Base-by-base conservation (phyloP, 2,888 invertebrate genomes). In the Steinernema carpocapsae region DNA sequence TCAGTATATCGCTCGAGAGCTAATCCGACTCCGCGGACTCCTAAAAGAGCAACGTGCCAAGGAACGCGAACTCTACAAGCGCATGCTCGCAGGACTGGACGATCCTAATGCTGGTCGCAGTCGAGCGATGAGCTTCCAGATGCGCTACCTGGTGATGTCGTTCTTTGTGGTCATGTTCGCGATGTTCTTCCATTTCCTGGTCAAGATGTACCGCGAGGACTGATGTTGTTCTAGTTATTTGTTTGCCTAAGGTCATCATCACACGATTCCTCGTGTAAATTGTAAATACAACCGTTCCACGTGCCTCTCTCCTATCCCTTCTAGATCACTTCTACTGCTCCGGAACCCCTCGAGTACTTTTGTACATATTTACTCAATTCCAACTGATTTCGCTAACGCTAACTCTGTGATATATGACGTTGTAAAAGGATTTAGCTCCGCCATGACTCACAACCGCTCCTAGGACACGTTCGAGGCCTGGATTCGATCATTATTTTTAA, bases 41-140 rank as follows among this genome's bases (percentile, higher is more conserved):
- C 71, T 74, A 17, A 70, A 72, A 29, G 73, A 76, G 4, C 76
- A 72, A n/a, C 74, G 75, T n/a, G 70, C 73, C 10, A 64, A 74
- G 24, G 77, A 79, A 51, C 74, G 72, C 1, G 52, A 76, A 24
- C 52, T 79, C 43, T 79, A 78, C 72, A 77, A 78, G 43, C 72
- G 78, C 24, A 79, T 79, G 79, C 52, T 79, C 42, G 59, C 73
- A 24, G 79, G 76, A 4, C 72, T 73, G 22, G 76, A 76, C 52
- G 71, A 71, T 14, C 71, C 76, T 12, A 32, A 71, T 4, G 52
- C 24, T 2, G 46, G 29, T 10, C 71, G 71, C 1, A 71, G 46
- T n/a, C 71, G 71, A 1, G 29, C 29, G 3, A 64, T 64, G 64
- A 64, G 64, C 37, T 64, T 64, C 64, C 64, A 64, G 32, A 64